Base-by-base conservation (phyloP, 1,140 invertebrate genomes). In the Homarus americanus region DNA sequence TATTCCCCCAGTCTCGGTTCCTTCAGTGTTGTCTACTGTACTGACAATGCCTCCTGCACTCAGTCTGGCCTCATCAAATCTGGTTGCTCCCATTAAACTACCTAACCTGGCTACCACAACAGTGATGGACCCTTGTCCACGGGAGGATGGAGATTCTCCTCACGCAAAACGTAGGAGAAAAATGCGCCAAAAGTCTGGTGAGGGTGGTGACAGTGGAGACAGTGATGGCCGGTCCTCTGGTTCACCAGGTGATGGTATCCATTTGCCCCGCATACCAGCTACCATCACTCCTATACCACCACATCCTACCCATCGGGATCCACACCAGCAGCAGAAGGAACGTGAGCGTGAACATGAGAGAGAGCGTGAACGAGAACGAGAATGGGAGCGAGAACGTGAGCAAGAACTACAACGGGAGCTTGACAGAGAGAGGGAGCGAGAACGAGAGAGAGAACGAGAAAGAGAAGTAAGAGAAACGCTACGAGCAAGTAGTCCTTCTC, bases 181-280 rank as follows among this genome's bases (percentile, higher is more conserved):
- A 78, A 83, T 84, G 38, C 69, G 82, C 4, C 66, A 82, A 58
- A 91, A 76, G 9, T 83, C 85, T 1, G 91, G 91, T 4, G 91
- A 92, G n/a, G n/a, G 44, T 69, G 40, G 58, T 2, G 87, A 88
- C 38, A 88, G 91, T 32, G 91, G 78, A 36, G 91, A 92, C 41
- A 92, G 91, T 58, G 91, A 92, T 76, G 91, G 78, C 2, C 44
- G 90, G 24, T 79, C 85, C 10, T 84, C 91, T 28, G 53, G 86
- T 34, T 92, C 91, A 32, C 91, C 91, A 5, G 73, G 82, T 1
- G 91, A 92, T 38, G 32, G 79, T 32, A 83, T 92, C 28, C 80
- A 84, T 40, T 69, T 92, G 20, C 93, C 93, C 91, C 93, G 91
- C 91, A 94, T 94, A 89, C 93, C 93, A 41, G 93, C 93, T 73